These are phyloP conservation scores for Amphipyra tragopoginis DNA, from an alignment of 2,888 invertebrate species.

Conservation along the genomic window DNA sequence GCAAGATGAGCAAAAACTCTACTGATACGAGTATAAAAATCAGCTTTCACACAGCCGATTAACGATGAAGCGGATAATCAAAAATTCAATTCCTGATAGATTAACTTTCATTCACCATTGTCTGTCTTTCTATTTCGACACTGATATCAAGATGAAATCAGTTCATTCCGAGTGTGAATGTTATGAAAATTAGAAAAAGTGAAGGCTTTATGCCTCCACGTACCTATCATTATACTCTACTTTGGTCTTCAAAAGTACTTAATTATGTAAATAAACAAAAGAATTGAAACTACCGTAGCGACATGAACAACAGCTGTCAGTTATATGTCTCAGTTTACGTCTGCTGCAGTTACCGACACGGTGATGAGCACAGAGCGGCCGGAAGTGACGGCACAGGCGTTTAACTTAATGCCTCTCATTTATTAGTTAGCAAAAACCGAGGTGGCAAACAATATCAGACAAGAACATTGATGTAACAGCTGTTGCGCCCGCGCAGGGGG, in stretches of 20 bases:
- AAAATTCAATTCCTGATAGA: slow-evolving; percentile 7
- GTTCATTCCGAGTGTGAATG: background rate
- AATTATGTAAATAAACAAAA: slow-evolving; percentile 50
- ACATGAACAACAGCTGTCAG: slow-evolving; percentile 29
- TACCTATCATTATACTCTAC: slow-evolving; percentile 5
- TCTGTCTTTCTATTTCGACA: slow-evolving; percentile 4
- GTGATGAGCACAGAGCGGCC: slow-evolving; percentile 60
- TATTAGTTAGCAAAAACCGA: slow-evolving; percentile 68
- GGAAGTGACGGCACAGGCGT: slow-evolving; percentile 69
- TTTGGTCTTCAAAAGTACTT: slow-evolving; percentile 9
- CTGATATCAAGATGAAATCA: too few species aligned
- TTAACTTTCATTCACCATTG: slow-evolving; percentile 10
- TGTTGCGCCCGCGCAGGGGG: slow-evolving; percentile 69
- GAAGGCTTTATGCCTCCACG: slow-evolving; percentile 2
- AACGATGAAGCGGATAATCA: background rate
- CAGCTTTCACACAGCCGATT: slow-evolving; percentile 24
- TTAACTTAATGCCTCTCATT: slow-evolving; percentile 64
- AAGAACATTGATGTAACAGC: slow-evolving; percentile 84
- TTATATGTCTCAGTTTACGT: slow-evolving; percentile 48
- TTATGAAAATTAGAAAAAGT: slow-evolving; percentile 22
- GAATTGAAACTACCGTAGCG: slow-evolving; percentile 40
- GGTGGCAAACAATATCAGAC: slow-evolving; percentile 68
- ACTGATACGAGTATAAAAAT: slow-evolving; percentile 3
- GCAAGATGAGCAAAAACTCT: background rate
- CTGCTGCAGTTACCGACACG: slow-evolving; percentile 45